Percentiles rank a stretch among this genome's conserved stretches.
phyloP scores from a whole-genome alignment of 2,113 vertebrate genomes.

The Thomomys bottae region DNA sequence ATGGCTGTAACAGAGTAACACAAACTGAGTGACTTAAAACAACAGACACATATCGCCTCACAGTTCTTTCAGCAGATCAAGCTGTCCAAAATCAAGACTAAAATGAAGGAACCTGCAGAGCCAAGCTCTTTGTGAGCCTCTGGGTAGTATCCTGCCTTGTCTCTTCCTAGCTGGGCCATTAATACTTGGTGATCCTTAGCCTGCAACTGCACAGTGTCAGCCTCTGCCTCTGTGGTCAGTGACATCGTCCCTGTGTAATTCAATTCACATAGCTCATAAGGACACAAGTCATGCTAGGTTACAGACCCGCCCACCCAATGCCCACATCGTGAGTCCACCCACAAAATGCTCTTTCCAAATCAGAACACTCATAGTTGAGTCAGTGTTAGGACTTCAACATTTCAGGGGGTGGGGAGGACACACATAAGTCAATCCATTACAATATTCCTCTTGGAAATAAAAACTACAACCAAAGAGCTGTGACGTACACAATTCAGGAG shows the following conservation, averaged over 20 bases:
- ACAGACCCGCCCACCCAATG: slow-evolving; percentile 4
- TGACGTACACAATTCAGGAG: no score
- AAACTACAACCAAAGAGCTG: no score
- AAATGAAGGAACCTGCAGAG: neutral
- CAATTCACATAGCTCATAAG: neutral
- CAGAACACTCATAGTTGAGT: neutral
- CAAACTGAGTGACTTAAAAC: neutral
- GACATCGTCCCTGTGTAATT: neutral
- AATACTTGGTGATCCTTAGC: no score
- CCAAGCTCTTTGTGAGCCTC: neutral
- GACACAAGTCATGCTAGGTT: neutral
- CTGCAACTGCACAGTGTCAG: neutral
- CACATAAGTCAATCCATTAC: neutral
- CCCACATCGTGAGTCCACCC: slow-evolving; percentile 3
- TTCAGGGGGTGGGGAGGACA: neutral
- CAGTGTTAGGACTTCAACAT: neutral
- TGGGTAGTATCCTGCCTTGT: neutral
- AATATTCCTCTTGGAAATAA: neutral
- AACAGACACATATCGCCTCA: neutral
- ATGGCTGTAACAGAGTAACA: neutral
- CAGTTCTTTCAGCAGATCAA: neutral
- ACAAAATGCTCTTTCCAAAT: slow-evolving; percentile 31
- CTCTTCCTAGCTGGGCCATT: neutral
- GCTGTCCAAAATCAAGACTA: neutral
- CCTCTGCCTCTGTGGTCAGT: neutral